These are phyloP conservation scores for Leucophora obtusa DNA, from an alignment of 2,888 invertebrate genomes.

Conservation along the genomic window DNA sequence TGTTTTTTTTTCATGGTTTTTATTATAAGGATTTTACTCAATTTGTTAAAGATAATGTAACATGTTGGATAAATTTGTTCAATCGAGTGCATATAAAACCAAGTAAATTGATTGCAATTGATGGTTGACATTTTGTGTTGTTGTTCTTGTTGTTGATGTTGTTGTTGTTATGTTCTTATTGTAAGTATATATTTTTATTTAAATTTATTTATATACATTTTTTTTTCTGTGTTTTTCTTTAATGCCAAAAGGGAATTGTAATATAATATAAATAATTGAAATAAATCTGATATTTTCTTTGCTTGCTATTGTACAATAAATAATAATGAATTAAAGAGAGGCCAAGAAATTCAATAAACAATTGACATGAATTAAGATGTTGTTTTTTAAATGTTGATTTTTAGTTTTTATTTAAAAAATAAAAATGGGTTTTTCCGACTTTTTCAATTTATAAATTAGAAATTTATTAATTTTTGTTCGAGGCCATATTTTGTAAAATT, in stretches of 20 bases:
- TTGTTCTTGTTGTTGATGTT: conserved; percentile 20
- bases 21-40: conserved; percentile 62
- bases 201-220: conserved; percentile 37
- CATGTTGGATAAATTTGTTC: conserved; percentile 65
- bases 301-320: too few species aligned
- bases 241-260: conserved; percentile 54
- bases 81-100: conserved; percentile 65
- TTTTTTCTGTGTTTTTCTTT: conserved; percentile 19
- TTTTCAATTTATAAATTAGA: too few species aligned
- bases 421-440: too few species aligned
- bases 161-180: conserved; percentile 16
- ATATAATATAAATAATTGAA: conserved; percentile 62
- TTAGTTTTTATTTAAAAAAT: too few species aligned
- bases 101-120: conserved; percentile 65
- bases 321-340: too few species aligned
- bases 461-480: too few species aligned
- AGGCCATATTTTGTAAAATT: too few species aligned
- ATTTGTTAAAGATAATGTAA: conserved; percentile 65
- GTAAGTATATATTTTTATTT: conserved; percentile 17
- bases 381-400: too few species aligned
- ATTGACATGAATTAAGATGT: too few species aligned
- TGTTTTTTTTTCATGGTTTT: conserved; percentile 23
- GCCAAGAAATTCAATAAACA: too few species aligned
- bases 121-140: conserved; percentile 64
- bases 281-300: conserved; percentile 37